A percentile compares a stretch with the other conserved stretches of the same genome.
Evolutionary conservation across 1,140 invertebrate genomes (phyloP).

Genomic region (Telenomus remus): DNA sequence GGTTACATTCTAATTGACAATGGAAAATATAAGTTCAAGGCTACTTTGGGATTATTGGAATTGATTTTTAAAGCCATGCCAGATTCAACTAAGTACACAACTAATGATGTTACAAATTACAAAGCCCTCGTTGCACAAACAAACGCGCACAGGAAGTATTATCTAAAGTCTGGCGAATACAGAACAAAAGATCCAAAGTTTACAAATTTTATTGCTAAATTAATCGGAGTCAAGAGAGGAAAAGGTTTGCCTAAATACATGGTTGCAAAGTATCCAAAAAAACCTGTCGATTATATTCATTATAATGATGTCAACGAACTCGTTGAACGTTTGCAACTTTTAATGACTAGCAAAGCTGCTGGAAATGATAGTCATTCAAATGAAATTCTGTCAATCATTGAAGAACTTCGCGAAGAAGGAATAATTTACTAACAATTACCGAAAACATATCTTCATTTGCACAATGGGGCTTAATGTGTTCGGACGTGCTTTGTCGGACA

Average conservation of each 20-base stretch:
- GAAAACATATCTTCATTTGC: background rate
- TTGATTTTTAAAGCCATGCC: background rate
- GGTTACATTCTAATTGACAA: too few species aligned
- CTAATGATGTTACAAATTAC: background rate
- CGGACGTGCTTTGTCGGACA: slow-evolving; percentile 60
- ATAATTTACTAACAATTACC: slow-evolving; percentile 39
- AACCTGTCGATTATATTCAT: slow-evolving; percentile 63
- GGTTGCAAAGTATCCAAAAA: background rate
- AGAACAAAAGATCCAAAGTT: background rate
- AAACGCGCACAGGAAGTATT: slow-evolving; percentile 6
- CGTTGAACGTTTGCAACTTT: slow-evolving; percentile 61
- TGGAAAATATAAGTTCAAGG: too few species aligned
- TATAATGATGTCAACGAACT: slow-evolving; percentile 70
- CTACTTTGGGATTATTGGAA: background rate
- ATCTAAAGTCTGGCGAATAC: background rate
- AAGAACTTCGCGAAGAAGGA: slow-evolving; percentile 62
- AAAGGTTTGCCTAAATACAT: background rate
- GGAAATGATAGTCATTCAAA: slow-evolving; percentile 65
- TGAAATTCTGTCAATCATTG: slow-evolving; percentile 69
- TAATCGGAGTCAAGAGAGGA: background rate
- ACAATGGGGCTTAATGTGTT: slow-evolving; percentile 47
- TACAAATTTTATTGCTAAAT: background rate
- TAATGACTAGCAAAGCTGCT: slow-evolving; percentile 62
- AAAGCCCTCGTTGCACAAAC: slow-evolving; percentile 1
- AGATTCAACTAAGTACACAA: background rate